Evolutionary conservation across 2,888 invertebrate species (phyloP).

Genomic region (Cantharis lateralis): DNA sequence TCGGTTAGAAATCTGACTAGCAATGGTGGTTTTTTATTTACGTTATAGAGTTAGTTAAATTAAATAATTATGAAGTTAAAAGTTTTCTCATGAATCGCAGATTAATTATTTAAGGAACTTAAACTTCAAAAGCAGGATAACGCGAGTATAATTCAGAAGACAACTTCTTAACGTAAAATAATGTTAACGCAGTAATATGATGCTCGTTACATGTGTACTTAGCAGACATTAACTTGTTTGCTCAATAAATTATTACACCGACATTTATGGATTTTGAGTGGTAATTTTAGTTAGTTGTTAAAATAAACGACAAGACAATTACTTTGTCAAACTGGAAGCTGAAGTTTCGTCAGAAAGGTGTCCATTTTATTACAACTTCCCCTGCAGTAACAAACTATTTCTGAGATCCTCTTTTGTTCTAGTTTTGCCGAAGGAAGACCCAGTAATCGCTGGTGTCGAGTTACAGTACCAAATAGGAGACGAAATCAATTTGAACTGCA

Average conservation of each 20-base stretch:
- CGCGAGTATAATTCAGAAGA: background rate
- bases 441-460: constrained; percentile 74
- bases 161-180: background rate
- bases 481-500: constrained; percentile 74
- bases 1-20: no score
- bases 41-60: no score
- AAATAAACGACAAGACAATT: background rate
- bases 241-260: background rate
- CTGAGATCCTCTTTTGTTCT: constrained; percentile 36
- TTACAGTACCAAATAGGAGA: constrained; percentile 76
- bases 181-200: background rate
- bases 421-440: constrained; percentile 71
- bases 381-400: background rate
- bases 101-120: background rate
- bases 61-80: background rate
- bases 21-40: no score
- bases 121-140: no score
- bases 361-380: background rate
- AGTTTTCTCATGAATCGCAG: background rate
- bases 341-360: no score
- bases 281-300: background rate
- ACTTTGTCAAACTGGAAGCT: background rate
- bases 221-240: background rate
- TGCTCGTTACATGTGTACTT: background rate
- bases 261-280: background rate